phyloP scores from a whole-genome alignment of 2,888 invertebrate genomes.

The Parnassius apollo region DNA sequence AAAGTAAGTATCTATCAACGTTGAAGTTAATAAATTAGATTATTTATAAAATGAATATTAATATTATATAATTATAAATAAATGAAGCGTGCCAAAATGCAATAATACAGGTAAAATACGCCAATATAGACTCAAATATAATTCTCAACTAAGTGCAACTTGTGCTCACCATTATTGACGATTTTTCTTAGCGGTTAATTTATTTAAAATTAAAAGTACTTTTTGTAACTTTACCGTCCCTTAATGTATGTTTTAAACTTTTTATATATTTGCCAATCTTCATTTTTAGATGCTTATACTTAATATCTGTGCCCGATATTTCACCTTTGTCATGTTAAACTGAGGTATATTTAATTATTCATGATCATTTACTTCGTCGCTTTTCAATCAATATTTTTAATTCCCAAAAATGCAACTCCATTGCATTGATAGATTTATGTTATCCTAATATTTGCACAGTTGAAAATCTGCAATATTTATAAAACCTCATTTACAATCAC shows the following conservation, averaged over 20 bases:
- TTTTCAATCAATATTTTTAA: slow-evolving; percentile 13
- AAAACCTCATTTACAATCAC: background rate
- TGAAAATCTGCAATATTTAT: background rate
- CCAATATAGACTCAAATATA: slow-evolving; percentile 55
- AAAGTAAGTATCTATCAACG: slow-evolving; percentile 51
- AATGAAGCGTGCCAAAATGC: slow-evolving; percentile 60
- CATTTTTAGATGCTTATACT: background rate
- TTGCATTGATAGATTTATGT: background rate
- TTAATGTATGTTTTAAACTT: slow-evolving; percentile 9
- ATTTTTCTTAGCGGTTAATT: background rate
- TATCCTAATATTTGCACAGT: background rate
- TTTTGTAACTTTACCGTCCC: slow-evolving; percentile 26
- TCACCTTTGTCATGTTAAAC: slow-evolving; percentile 1
- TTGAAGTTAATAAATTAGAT: slow-evolving; percentile 49
- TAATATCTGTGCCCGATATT: background rate
- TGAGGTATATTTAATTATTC: too few species aligned
- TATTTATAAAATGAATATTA: slow-evolving; percentile 41
- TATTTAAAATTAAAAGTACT: slow-evolving; percentile 10
- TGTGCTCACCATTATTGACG: slow-evolving; percentile 23
- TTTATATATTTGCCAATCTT: background rate
- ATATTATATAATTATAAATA: slow-evolving; percentile 32
- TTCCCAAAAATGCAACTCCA: slow-evolving; percentile 1
- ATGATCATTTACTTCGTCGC: slow-evolving; percentile 15
- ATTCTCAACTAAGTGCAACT: slow-evolving; percentile 19
- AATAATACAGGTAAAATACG: slow-evolving; percentile 64